Conservation (phyloP, 2,797 vertebrate species). For the Sebastes diaconus region DNA sequence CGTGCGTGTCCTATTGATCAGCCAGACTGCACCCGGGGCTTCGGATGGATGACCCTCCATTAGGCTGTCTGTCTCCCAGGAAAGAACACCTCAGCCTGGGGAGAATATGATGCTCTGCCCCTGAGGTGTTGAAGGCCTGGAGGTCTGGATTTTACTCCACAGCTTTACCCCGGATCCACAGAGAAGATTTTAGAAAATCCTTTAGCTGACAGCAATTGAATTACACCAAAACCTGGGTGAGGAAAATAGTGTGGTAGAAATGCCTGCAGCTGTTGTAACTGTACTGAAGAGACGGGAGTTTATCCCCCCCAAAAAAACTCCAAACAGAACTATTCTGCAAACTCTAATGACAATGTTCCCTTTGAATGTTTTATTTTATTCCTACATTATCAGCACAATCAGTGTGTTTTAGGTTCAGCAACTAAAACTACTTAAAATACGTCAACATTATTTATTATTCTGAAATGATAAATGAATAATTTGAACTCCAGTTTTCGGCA, state of each 20-base stretch:
- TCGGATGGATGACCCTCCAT: conserved; percentile 39
- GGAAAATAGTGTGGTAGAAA: neutral
- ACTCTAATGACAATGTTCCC: neutral
- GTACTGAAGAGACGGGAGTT: neutral
- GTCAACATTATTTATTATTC: neutral
- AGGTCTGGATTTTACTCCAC: conserved; percentile 32
- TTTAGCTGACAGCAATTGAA: conserved; percentile 18
- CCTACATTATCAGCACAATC: neutral
- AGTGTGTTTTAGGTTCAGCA: neutral
- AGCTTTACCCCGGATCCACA: neutral
- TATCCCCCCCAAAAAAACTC: neutral
- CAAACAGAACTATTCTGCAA: neutral
- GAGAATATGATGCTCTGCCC: conserved; percentile 25
- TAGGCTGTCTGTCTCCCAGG: conserved; percentile 43
- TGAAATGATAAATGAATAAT: neutral
- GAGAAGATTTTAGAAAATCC: conserved; percentile 18
- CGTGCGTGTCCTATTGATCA: conserved; percentile 39
- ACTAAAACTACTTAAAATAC: neutral
- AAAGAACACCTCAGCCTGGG: conserved; percentile 34
- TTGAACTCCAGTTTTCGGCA: neutral
- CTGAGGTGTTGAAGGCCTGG: conserved; percentile 9
- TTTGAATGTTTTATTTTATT: neutral
- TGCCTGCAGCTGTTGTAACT: neutral
- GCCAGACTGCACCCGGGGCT: conserved; percentile 26
- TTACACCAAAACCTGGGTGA: neutral